Evolutionary conservation across 1,140 invertebrate species (phyloP), one percentile per base, ranked within the genome.

Genomic region (Polyergus mexicanus): DNA sequence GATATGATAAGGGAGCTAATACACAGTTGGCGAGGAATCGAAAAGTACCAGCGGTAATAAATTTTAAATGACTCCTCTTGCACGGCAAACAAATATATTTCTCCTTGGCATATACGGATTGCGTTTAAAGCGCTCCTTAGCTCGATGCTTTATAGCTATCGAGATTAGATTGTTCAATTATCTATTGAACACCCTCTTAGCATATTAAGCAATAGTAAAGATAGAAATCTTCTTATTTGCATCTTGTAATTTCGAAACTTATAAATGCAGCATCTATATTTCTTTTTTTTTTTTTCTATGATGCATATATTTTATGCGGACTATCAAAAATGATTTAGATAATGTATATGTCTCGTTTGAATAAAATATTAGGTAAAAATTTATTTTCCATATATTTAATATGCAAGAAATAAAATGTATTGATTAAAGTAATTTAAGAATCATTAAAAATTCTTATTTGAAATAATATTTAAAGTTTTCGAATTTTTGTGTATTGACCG

Each of bases 51-150:
- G 28, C 16, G 68, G 66, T 47, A 74, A 74, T 83, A 83, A 83
- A 83, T 83, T 72, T 47, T 35, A 38, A 74, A n/a, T 62, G 68
- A 74, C 78, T 83, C 44, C 25, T 47, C 44, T 62, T 22, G 66
- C 38, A 22, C 54, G 25, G 78, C 68, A 83, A 72, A 83, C 68
- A 83, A 83, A 83, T 83, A 83, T 83, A 83, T 83, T 83, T 71
- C 68, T 72, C 6, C 28, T 22, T 72, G 68, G 38, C 38, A 47
- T 22, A 25, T 83, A 72, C 54, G 38, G 25, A 25, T 83, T 72
- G 51, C 38, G 54, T 69, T 60, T 62, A 58, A 72, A 72, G 41
- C 68, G 25, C 22, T 28, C 7, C 63, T 41, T 71, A 54, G 16
- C 54, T 35, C 19, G 38, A 35, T 72, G 7, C 19, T 72, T 83